Evolutionary conservation across 2,888 invertebrate species (phyloP), one percentile per base, ranked within the genome.

Genomic region (Andricus quercusramuli): DNA sequence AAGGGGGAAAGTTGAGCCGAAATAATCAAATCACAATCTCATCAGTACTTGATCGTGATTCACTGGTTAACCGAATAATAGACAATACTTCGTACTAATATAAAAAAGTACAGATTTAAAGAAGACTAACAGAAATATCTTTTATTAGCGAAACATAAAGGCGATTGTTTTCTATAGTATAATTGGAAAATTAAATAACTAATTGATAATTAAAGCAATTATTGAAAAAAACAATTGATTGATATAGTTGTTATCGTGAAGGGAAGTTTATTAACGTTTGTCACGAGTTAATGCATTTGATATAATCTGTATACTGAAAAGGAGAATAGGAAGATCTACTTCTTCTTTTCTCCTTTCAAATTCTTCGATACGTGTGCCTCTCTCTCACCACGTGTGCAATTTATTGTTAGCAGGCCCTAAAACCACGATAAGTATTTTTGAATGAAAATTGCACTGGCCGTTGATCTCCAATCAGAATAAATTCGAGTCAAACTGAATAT

Each of bases 61-160:
- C 51, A 74, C 56, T 74, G 37, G 20, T 74, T 56, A 80, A 78
- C 65, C 80, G 78, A 82, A 66, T 78, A 67, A 74, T 80, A 74
- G 74, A 74, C 51, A 74, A 74, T 74, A 74, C 32, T 32, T 56
- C 37, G 20, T 56, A 74, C 20, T n/a, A 20, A 29, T 29, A 37
- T 74, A 32, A 51, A 25, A 51, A 56, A 51, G 15, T 44, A 25
- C 22, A 51, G 29, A 74, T n/a, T 51, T 15, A 32, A 51, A 74
- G n/a, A 56, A 56, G 20, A 56, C 56, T 74, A 56, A 70, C 20
- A 29, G 20, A 68, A 68, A 25, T 62, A 13, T 59, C 32, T 51
- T 74, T 56, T 74, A 22, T n/a, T 56, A 59, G 15, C 37, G 37
- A 74, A 70, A 32, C 32, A 13, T n/a, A 20, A 74, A 56, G 29